Conservation (phyloP, 1,140 invertebrate species). For the Delia radicum region DNA sequence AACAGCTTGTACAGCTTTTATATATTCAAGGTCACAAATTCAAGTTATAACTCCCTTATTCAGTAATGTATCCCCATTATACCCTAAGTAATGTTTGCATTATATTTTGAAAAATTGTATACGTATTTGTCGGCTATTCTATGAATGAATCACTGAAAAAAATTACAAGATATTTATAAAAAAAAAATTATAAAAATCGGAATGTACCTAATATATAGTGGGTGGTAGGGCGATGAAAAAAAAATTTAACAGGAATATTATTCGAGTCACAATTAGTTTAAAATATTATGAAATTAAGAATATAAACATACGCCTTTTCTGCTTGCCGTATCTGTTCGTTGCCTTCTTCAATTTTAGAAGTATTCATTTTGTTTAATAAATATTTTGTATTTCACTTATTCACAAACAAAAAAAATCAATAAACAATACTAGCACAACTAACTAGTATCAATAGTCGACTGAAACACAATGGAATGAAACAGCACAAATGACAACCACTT, state of each 20-base stretch:
- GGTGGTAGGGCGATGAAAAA: not conserved
- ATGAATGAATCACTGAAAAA: too few species aligned
- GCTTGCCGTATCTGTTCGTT: constrained; percentile 70
- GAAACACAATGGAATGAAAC: not conserved
- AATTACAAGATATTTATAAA: too few species aligned
- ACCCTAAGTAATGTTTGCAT: too few species aligned
- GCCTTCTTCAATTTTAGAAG: constrained; percentile 68
- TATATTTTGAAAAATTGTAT: too few species aligned
- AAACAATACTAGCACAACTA: not conserved
- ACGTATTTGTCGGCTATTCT: too few species aligned
- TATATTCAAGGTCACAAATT: not conserved
- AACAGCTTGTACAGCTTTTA: too few species aligned
- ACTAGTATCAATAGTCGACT: not conserved
- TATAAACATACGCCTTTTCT: constrained; percentile 68
- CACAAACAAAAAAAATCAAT: not conserved
- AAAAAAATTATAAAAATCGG: too few species aligned
- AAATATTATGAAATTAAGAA: too few species aligned
- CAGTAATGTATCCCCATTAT: not conserved
- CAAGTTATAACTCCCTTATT: not conserved
- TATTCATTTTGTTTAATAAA: constrained; percentile 28
- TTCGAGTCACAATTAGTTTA: too few species aligned
- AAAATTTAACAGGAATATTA: not conserved
- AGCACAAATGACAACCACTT: not conserved
- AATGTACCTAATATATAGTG: not conserved
- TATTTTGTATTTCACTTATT: constrained; percentile 6